Evolutionary conservation across 2,888 invertebrate species (phyloP).

Genomic region (Drosophila emarginata): DNA sequence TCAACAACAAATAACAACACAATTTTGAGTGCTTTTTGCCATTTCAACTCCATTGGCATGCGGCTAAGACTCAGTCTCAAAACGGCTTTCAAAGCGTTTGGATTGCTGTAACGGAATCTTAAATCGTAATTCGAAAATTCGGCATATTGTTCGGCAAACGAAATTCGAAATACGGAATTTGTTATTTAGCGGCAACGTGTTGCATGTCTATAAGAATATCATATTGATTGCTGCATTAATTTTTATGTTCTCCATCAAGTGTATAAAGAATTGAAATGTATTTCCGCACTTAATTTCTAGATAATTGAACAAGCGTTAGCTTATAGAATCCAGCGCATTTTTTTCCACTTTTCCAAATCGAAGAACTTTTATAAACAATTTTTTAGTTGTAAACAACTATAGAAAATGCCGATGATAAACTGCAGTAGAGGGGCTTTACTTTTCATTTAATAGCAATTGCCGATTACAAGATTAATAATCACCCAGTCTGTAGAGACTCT

Average conservation of each 20-base stretch:
- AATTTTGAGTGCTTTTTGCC: not conserved
- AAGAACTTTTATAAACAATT: constrained; percentile 3
- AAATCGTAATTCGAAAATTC: constrained; percentile 1
- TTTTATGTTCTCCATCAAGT: constrained; percentile 27
- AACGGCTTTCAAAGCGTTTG: constrained; percentile 78
- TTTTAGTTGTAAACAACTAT: constrained; percentile 54
- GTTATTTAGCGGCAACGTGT: constrained; percentile 57
- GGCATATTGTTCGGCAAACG: constrained; percentile 29
- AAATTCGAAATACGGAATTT: constrained; percentile 40
- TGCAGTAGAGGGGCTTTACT: constrained; percentile 19
- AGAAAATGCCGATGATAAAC: constrained; percentile 42
- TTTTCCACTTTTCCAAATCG: not conserved
- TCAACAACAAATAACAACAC: constrained; percentile 14
- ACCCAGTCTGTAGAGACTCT: not conserved
- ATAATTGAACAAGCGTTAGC: constrained; percentile 15
- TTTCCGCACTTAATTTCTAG: constrained; percentile 58
- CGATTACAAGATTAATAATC: not conserved
- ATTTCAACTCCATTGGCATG: constrained; percentile 30
- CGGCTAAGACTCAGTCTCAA: constrained; percentile 76
- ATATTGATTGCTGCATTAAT: constrained; percentile 34
- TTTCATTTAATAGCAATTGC: constrained; percentile 11
- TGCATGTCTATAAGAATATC: constrained; percentile 48
- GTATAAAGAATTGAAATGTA: constrained; percentile 47
- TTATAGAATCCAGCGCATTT: constrained; percentile 53
- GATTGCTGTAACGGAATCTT: constrained; percentile 40